Conservation (phyloP, 2,888 invertebrate species). For the Meteorus cinctellus region DNA sequence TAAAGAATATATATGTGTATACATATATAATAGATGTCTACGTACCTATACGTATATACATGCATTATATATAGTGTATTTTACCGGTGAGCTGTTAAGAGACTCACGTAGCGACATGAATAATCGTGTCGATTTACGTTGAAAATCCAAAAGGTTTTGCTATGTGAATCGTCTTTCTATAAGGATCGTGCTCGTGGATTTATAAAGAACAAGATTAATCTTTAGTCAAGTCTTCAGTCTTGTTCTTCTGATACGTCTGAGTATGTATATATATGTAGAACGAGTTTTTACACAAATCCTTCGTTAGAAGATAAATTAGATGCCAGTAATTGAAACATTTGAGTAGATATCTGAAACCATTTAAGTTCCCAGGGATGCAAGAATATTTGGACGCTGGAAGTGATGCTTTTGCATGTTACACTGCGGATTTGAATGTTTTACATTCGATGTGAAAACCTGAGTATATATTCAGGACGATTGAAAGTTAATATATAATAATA, state of each 20-base stretch:
- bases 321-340: too few species aligned
- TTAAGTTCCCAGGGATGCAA: too few species aligned
- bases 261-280: neutral
- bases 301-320: too few species aligned
- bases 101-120: constrained; percentile 49
- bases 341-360: too few species aligned
- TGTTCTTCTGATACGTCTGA: neutral
- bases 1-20: constrained; percentile 9
- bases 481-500: too few species aligned
- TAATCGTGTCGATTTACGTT: constrained; percentile 53
- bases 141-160: constrained; percentile 48
- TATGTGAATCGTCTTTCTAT: neutral
- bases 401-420: too few species aligned
- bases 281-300: too few species aligned
- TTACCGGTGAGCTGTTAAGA: constrained; percentile 52
- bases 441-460: too few species aligned
- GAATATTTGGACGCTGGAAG: too few species aligned
- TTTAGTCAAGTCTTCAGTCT: constrained; percentile 13
- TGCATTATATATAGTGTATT: constrained; percentile 16
- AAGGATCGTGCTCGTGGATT: constrained; percentile 26
- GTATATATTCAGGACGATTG: too few species aligned
- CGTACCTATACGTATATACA: neutral
- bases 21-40: neutral
- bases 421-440: too few species aligned
- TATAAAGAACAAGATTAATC: constrained; percentile 37